Evolutionary conservation across 1,140 invertebrate genomes (phyloP), one percentile per base, ranked within the genome.

Genomic region (Penaeus vannamei): DNA sequence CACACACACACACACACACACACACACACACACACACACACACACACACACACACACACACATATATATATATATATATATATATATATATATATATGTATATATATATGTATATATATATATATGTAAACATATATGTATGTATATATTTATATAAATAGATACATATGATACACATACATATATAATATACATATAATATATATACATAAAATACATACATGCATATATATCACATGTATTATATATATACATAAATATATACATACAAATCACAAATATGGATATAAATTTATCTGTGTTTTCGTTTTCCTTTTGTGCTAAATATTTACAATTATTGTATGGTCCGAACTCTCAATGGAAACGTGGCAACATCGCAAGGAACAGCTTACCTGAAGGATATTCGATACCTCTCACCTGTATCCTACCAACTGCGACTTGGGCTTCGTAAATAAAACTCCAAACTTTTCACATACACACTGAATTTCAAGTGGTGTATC

Each of bases 341-440:
- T 46, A 42, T 8, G 32, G 20, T 46, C 32, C 76, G 46, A 79
- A 36, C 17, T 8, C 46, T 2, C 10, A 53, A 12, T 17, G 53
- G 53, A 53, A 32, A 84, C 62, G 80, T 88, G 86, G 86, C 86
- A 88, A 36, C 86, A 53, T 26, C 66, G 86, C 81, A 20, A 79
- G 59, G 81, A 82, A 32, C 80, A 36, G 3, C 86, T 26, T 59
- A 46, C 66, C 53, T 53, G 53, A 26, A 22, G 64, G 69, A 61
- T 61, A 84, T 88, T 32, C 86, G 86, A 88, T 88, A 84, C 80
- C 53, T 77, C 4, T 72, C 36, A 88, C 86, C 53, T 84, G 46
- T 19, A 14, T 42, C 29, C 10, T 29, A 23, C 23, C 26, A 72
- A n/a, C 69, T 22, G 2, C 17, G 76, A 77, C 85, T 46, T 86